Percentiles rank a stretch among this genome's conserved stretches.
These are phyloP conservation scores for Drosophila neocordata DNA, from an alignment of 1,140 invertebrate species.

Conservation along the genomic window DNA sequence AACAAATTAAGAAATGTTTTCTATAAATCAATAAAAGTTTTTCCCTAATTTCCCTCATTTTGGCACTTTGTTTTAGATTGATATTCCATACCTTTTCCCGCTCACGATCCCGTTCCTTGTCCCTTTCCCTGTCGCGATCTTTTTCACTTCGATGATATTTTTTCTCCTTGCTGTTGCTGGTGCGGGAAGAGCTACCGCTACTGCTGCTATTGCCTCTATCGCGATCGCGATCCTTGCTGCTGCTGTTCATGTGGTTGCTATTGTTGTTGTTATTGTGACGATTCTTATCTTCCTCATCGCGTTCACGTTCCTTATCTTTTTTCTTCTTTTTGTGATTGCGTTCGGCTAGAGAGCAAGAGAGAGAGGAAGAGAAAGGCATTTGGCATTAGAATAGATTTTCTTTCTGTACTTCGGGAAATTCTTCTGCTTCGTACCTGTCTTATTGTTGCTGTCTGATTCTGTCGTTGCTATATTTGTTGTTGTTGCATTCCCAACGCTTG, in stretches of 20 bases:
- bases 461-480: slow-evolving; percentile 13
- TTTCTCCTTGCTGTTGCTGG: slow-evolving; percentile 64
- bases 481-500: slow-evolving; percentile 16
- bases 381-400: slow-evolving; percentile 42
- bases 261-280: slow-evolving; percentile 36
- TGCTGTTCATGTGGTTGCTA: slow-evolving; percentile 12
- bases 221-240: slow-evolving; percentile 35
- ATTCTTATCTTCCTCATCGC: slow-evolving; percentile 64
- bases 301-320: slow-evolving; percentile 73
- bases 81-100: slow-evolving; percentile 45
- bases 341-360: slow-evolving; percentile 37
- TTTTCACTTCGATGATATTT: slow-evolving; percentile 64
- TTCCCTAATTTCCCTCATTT: too few relatives aligned
- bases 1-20: too few relatives aligned
- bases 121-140: slow-evolving; percentile 43
- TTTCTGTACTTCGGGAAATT: slow-evolving; percentile 21
- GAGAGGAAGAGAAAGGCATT: slow-evolving; percentile 25
- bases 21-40: too few relatives aligned
- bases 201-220: slow-evolving; percentile 14
- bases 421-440: slow-evolving; percentile 59
- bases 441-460: slow-evolving; percentile 47
- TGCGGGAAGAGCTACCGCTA: slow-evolving; percentile 52
- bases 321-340: slow-evolving; percentile 75
- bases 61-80: background rate
- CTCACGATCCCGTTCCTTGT: slow-evolving; percentile 41